phyloP scores from a whole-genome alignment of 2,113 vertebrate species.

The Menidia beryllina region DNA sequence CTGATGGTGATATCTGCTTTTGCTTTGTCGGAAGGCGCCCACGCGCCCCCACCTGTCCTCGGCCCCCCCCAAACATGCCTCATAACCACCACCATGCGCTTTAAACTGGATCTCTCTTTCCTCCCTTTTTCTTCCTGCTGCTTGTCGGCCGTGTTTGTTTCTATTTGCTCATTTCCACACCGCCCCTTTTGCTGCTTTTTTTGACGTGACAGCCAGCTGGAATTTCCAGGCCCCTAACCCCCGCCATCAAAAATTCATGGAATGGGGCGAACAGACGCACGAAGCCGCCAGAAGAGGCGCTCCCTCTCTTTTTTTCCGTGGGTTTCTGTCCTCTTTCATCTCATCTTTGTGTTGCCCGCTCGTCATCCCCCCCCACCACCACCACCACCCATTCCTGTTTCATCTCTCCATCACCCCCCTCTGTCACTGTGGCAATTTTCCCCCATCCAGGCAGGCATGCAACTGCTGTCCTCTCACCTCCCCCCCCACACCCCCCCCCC shows the following conservation, averaged over 20 bases:
- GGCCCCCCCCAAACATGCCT: constrained; percentile 28
- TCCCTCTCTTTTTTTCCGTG: constrained; percentile 49
- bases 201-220: constrained; percentile 69
- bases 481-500: constrained; percentile 47
- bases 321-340: constrained; percentile 70
- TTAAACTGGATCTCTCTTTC: constrained; percentile 39
- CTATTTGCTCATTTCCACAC: constrained; percentile 66
- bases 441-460: constrained; percentile 60
- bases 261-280: constrained; percentile 55
- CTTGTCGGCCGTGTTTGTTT: constrained; percentile 49
- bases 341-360: constrained; percentile 50
- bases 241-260: constrained; percentile 78
- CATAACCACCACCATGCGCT: constrained; percentile 61
- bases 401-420: constrained; percentile 68
- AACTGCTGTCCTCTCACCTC: constrained; percentile 51
- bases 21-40: constrained; percentile 8
- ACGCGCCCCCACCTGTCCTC: constrained; percentile 17
- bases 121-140: constrained; percentile 7
- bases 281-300: constrained; percentile 41
- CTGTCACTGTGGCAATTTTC: constrained; percentile 80
- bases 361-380: constrained; percentile 49
- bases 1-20: too few relatives aligned
- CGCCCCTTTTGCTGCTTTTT: constrained; percentile 47
- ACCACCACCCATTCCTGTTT: constrained; percentile 62
- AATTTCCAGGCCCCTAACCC: constrained; percentile 64